These are phyloP conservation scores for Sitophilus oryzae DNA, from an alignment of 1,140 invertebrate genomes.

Conservation along the genomic window DNA sequence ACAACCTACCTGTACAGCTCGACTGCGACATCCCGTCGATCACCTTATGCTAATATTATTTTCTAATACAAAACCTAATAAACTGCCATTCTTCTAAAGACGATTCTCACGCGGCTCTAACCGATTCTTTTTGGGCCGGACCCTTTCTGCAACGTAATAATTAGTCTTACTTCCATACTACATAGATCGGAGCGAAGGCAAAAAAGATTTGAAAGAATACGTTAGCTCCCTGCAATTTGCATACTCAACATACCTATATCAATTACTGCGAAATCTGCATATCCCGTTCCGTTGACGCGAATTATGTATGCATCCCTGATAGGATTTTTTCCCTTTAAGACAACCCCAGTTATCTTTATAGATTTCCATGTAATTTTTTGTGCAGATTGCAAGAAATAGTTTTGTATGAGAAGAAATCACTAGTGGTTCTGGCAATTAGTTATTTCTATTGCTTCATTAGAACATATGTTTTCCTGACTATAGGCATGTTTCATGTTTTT, in stretches of 20 bases:
- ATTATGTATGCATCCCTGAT: too few species aligned
- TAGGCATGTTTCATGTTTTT: too few species aligned
- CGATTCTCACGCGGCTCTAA: background rate
- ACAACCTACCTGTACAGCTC: background rate
- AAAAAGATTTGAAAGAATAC: too few species aligned
- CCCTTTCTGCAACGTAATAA: background rate
- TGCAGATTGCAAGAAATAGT: too few species aligned
- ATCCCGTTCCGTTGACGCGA: background rate
- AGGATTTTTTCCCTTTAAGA: too few species aligned
- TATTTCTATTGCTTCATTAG: too few species aligned
- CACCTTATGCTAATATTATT: background rate
- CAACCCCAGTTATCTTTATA: too few species aligned
- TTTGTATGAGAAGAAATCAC: too few species aligned
- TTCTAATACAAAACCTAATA: background rate
- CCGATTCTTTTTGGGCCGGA: background rate
- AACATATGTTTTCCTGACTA: too few species aligned
- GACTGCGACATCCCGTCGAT: background rate
- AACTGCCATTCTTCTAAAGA: background rate
- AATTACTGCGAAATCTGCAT: slow-evolving; percentile 3
- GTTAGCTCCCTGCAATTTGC: too few species aligned
- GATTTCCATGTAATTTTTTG: too few species aligned
- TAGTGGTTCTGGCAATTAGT: too few species aligned
- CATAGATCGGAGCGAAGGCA: background rate
- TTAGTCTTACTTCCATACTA: background rate
- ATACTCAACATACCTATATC: slow-evolving; percentile 3